Conservation (phyloP, 2,888 invertebrate genomes). For the Allygus modestus region DNA sequence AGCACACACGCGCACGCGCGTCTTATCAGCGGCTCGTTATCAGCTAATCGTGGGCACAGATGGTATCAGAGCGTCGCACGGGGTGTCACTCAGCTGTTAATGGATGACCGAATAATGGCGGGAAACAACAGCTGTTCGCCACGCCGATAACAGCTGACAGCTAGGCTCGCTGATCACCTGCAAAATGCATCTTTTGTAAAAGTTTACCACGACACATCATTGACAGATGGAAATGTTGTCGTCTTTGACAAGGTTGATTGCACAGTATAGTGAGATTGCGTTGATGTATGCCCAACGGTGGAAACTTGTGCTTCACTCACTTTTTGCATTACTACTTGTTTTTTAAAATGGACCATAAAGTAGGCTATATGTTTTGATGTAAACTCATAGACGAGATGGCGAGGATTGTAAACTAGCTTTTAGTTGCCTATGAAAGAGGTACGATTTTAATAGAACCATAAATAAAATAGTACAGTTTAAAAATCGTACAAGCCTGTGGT, state of each 20-base stretch:
- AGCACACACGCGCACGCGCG: background rate
- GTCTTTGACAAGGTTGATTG: background rate
- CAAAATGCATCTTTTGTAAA: background rate
- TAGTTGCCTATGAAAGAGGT: too few relatives aligned
- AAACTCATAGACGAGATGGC: too few relatives aligned
- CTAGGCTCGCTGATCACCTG: background rate
- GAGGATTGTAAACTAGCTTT: too few relatives aligned
- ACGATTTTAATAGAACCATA: too few relatives aligned
- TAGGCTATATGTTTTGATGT: too few relatives aligned
- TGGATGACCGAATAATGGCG: constrained; percentile 12
- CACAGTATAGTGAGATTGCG: too few relatives aligned
- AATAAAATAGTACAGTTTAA: too few relatives aligned
- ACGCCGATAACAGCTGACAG: background rate
- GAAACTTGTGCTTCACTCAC: too few relatives aligned
- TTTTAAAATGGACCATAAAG: too few relatives aligned
- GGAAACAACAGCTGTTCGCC: background rate
- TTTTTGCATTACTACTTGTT: too few relatives aligned
- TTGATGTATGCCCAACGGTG: too few relatives aligned
- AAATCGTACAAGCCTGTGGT: too few relatives aligned
- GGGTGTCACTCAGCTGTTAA: background rate
- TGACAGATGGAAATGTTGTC: background rate
- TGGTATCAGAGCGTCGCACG: background rate
- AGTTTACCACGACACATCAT: background rate
- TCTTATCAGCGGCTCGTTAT: constrained; percentile 1
- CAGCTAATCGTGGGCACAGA: constrained; percentile 12